Conservation (phyloP, 2,113 vertebrate species). For the Climacteris rufus region DNA sequence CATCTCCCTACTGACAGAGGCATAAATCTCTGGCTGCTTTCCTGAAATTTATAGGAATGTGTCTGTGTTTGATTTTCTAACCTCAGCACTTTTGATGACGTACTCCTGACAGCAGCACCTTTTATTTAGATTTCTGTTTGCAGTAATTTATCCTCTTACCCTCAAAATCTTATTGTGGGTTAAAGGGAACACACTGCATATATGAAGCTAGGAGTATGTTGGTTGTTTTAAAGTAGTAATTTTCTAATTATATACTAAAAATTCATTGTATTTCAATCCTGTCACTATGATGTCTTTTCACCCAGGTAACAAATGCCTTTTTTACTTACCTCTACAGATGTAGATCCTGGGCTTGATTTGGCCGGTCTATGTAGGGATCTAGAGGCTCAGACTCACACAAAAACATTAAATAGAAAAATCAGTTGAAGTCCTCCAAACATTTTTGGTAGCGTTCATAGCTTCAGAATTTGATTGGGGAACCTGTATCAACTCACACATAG, state of each 20-base stretch:
- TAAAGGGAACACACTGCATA: background rate
- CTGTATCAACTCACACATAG: background rate
- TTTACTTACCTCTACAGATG: background rate
- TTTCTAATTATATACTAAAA: background rate
- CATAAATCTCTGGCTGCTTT: background rate
- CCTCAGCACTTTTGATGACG: background rate
- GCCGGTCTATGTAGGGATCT: background rate
- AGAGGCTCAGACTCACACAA: background rate
- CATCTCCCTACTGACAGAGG: background rate
- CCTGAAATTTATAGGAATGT: background rate
- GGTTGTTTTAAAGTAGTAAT: background rate
- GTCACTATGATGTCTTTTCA: background rate
- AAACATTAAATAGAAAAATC: background rate
- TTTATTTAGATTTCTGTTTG: background rate
- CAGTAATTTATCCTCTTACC: background rate
- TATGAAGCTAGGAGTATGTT: background rate
- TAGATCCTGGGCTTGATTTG: background rate
- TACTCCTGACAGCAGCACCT: background rate
- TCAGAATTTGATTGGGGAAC: background rate
- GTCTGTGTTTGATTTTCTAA: background rate
- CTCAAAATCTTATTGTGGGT: background rate
- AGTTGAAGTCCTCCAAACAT: background rate
- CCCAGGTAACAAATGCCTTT: background rate
- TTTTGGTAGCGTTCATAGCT: background rate
- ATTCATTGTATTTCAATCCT: background rate